Conservation (phyloP, 1,140 invertebrate species). For the Drosophila littoralis region DNA sequence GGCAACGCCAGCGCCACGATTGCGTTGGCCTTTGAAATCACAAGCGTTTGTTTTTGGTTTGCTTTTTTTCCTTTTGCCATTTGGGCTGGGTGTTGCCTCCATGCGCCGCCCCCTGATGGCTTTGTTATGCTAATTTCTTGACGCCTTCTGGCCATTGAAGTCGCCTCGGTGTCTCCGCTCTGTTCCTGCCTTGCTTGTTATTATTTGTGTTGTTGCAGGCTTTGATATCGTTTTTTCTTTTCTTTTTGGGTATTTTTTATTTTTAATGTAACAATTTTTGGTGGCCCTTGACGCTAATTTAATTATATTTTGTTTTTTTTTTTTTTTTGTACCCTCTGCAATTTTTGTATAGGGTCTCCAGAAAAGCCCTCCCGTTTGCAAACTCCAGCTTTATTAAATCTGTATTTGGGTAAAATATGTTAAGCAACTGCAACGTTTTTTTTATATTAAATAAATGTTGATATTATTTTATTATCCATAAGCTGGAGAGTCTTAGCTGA, state of each 20-base stretch:
- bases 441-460: too few relatives aligned
- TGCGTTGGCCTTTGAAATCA: slow-evolving; percentile 71
- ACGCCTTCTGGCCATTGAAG: slow-evolving; percentile 72
- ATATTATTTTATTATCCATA: too few relatives aligned
- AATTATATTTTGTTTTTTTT: slow-evolving; percentile 61
- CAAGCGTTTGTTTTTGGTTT: slow-evolving; percentile 33
- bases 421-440: too few relatives aligned
- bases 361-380: neutral
- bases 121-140: slow-evolving; percentile 80
- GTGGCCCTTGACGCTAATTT: slow-evolving; percentile 54
- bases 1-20: slow-evolving; percentile 6
- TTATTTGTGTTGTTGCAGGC: slow-evolving; percentile 25
- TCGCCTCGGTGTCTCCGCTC: slow-evolving; percentile 23
- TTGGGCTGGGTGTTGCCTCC: slow-evolving; percentile 12
- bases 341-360: neutral
- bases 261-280: slow-evolving; percentile 43
- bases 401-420: too few relatives aligned
- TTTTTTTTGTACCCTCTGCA: slow-evolving; percentile 13
- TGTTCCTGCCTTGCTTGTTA: slow-evolving; percentile 4
- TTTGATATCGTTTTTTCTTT: slow-evolving; percentile 54
- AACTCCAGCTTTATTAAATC: too few relatives aligned
- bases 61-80: neutral
- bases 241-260: slow-evolving; percentile 10
- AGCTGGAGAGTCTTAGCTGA: too few relatives aligned
- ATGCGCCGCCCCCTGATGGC: slow-evolving; percentile 62